phyloP scores from a whole-genome alignment of 2,113 vertebrate species.

The Myotis yumanensis region DNA sequence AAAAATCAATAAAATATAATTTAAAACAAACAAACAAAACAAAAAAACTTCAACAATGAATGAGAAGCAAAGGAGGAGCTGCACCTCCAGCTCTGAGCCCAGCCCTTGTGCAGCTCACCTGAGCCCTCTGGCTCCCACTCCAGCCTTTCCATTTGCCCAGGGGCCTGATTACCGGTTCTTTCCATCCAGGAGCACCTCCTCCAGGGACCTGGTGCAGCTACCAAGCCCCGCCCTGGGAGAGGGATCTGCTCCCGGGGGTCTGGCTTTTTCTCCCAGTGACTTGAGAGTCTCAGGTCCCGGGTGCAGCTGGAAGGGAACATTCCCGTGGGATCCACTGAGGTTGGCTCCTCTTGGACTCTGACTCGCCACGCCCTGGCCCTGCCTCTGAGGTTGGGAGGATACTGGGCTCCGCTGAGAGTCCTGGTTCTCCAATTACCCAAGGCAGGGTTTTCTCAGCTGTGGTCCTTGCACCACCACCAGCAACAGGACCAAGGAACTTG shows the following conservation, averaged over 20 bases:
- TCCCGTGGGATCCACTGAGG: neutral
- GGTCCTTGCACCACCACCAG: neutral
- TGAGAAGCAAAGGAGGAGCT: neutral
- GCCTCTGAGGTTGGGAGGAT: neutral
- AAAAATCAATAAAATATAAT: too few relatives aligned
- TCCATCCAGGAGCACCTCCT: neutral
- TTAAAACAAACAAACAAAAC: too few relatives aligned
- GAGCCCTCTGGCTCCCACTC: neutral
- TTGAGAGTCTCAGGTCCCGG: neutral
- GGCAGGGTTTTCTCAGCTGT: neutral
- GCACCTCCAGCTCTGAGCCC: too few relatives aligned
- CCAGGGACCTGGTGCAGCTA: neutral
- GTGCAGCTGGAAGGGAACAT: neutral
- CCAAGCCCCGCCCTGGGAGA: neutral
- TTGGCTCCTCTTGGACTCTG: neutral
- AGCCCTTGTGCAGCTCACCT: rapidly evolving
- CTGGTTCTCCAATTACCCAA: neutral
- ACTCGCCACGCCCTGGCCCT: neutral
- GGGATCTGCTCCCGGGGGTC: neutral
- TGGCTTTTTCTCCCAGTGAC: neutral
- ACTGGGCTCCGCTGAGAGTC: neutral
- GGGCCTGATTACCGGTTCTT: neutral
- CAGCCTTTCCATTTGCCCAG: neutral
- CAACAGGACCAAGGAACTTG: neutral
- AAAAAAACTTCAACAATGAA: neutral